Evolutionary conservation across 1,140 invertebrate genomes (phyloP).

Genomic region (Drosophila funebris): DNA sequence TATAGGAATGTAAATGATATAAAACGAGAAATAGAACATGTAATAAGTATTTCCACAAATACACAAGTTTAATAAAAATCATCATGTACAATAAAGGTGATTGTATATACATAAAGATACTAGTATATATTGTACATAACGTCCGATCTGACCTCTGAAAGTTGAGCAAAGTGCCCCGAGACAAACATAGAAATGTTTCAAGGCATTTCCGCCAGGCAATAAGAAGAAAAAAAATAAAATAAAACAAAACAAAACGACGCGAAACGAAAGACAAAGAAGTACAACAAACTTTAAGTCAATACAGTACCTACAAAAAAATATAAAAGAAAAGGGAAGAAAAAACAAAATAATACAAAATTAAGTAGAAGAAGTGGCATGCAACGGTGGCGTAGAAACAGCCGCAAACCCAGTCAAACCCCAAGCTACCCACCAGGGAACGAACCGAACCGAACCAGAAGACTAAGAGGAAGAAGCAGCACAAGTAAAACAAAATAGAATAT

Average conservation of each 20-base stretch:
- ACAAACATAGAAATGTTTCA: constrained; percentile 60
- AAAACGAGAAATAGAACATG: too few relatives aligned
- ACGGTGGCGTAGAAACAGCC: constrained; percentile 30
- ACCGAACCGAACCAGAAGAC: constrained; percentile 1
- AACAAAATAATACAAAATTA: constrained; percentile 59
- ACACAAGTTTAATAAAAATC: too few relatives aligned
- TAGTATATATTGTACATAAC: neutral
- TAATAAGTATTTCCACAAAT: too few relatives aligned
- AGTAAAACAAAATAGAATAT: constrained; percentile 70
- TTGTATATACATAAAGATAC: neutral
- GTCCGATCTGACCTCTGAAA: constrained; percentile 25
- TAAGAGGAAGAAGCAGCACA: constrained; percentile 48
- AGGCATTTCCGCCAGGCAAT: constrained; percentile 65
- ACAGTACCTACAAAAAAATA: constrained; percentile 66
- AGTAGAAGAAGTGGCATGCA: constrained; percentile 36
- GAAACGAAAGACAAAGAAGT: constrained; percentile 69
- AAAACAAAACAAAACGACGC: constrained; percentile 25
- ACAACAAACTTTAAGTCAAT: constrained; percentile 80
- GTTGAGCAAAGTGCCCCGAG: constrained; percentile 23
- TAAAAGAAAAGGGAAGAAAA: constrained; percentile 21
- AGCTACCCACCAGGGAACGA: neutral
- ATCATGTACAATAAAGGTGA: neutral
- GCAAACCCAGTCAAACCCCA: constrained; percentile 52
- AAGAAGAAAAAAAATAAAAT: constrained; percentile 1
- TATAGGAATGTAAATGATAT: too few relatives aligned